Percentiles rank a stretch among this genome's conserved stretches.
These are phyloP conservation scores for Sphaeramia orbicularis DNA, from an alignment of 2,797 vertebrate genomes.

Conservation along the genomic window DNA sequence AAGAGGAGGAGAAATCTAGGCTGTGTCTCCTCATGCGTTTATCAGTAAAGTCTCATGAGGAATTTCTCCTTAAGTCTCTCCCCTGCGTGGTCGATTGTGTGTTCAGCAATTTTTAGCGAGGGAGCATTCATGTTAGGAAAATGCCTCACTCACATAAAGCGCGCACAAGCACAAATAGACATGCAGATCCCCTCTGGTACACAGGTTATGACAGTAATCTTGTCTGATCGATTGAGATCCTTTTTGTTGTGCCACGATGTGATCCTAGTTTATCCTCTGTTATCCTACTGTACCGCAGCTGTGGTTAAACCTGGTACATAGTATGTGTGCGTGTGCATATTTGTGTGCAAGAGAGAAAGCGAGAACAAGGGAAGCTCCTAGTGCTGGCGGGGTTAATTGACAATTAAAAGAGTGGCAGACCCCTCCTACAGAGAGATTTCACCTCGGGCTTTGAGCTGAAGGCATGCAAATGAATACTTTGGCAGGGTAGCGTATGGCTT, in stretches of 20 bases:
- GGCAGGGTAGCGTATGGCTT: conserved; percentile 64
- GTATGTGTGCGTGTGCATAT: conserved; percentile 25
- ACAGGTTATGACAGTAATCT: conserved; percentile 61
- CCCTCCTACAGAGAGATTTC: conserved; percentile 78
- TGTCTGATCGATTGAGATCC: conserved; percentile 62
- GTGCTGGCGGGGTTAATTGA: conserved; percentile 78
- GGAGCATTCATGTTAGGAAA: conserved; percentile 25
- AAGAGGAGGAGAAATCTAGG: conserved; percentile 64
- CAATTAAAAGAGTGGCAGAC: conserved; percentile 83
- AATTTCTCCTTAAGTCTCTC: conserved; percentile 30
- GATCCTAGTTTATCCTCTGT: conserved; percentile 64
- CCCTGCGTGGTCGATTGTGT: conserved; percentile 28
- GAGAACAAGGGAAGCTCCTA: conserved; percentile 42
- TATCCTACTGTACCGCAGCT: conserved; percentile 58
- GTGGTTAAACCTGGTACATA: conserved; percentile 48
- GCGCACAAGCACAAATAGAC: conserved; percentile 12
- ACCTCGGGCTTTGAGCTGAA: conserved; percentile 76
- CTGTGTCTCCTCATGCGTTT: conserved; percentile 76
- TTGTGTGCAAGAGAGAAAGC: conserved; percentile 9
- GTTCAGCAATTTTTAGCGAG: conserved; percentile 25
- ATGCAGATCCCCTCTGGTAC: conserved; percentile 14
- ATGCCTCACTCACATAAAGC: conserved; percentile 21
- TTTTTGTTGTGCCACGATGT: conserved; percentile 62
- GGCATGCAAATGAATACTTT: conserved; percentile 82
- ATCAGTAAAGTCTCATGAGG: conserved; percentile 66